Evolutionary conservation across 2,797 vertebrate genomes (phyloP).

Genomic region (Sebastes umbrosus): DNA sequence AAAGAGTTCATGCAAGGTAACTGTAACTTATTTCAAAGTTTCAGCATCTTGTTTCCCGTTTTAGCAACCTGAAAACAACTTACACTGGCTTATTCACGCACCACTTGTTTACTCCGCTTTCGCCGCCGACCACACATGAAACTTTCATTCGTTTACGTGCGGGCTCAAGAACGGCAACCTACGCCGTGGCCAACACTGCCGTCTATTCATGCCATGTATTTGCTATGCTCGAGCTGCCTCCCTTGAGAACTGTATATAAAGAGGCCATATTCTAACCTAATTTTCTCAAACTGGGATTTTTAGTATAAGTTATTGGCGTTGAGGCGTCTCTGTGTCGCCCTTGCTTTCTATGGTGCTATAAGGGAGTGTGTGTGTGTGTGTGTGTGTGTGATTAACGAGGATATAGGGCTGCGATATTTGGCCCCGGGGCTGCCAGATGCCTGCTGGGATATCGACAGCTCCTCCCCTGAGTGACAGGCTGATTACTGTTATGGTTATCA

Average conservation of each 20-base stretch:
- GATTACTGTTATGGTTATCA: constrained; percentile 57
- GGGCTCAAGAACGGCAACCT: constrained; percentile 8
- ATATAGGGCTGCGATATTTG: constrained; percentile 24
- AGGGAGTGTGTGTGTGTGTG: constrained; percentile 1
- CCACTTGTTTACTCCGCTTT: constrained; percentile 44
- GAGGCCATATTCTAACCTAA: constrained; percentile 35
- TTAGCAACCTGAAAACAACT: constrained; percentile 40
- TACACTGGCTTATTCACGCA: constrained; percentile 55
- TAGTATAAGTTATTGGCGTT: constrained; percentile 17
- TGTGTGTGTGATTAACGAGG: constrained; percentile 1
- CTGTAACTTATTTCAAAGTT: background rate
- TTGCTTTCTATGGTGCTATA: background rate
- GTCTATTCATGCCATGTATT: constrained; percentile 64
- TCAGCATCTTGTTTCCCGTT: background rate
- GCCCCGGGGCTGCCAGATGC: constrained; percentile 34
- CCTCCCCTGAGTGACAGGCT: constrained; percentile 30
- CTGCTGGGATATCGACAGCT: constrained; percentile 52
- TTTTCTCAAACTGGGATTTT: constrained; percentile 41
- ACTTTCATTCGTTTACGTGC: background rate
- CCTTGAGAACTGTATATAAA: constrained; percentile 42
- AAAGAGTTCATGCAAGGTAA: background rate
- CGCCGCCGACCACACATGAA: constrained; percentile 43
- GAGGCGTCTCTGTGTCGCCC: background rate
- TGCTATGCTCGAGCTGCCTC: constrained; percentile 36
- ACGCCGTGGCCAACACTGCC: constrained; percentile 35